phyloP scores from a whole-genome alignment of 1,140 invertebrate species.

The Helicoverpa armigera region DNA sequence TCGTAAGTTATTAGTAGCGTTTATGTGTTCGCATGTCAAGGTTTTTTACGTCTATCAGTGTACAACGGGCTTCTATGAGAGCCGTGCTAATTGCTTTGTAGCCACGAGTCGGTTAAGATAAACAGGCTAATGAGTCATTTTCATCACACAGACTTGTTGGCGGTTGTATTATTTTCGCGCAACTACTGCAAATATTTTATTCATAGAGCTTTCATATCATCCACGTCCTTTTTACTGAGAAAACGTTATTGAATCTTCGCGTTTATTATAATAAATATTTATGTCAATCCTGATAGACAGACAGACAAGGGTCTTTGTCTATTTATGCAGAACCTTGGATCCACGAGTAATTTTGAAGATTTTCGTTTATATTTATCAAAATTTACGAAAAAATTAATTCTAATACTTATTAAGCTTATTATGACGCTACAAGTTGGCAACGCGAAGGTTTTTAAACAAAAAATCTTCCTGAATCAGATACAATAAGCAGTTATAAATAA shows the following conservation, averaged over 20 bases:
- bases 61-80: constrained; percentile 47
- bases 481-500: constrained; percentile 62
- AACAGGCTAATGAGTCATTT: constrained; percentile 51
- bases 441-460: constrained; percentile 68
- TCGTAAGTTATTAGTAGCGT: constrained; percentile 63
- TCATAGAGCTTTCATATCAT: constrained; percentile 13
- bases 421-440: constrained; percentile 43
- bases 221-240: not conserved
- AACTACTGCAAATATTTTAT: not conserved
- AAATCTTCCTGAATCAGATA: constrained; percentile 70
- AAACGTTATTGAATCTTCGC: no score
- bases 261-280: no score
- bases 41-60: constrained; percentile 61
- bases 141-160: constrained; percentile 31
- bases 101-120: constrained; percentile 4
- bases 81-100: constrained; percentile 43
- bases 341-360: not conserved
- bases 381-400: constrained; percentile 3
- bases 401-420: constrained; percentile 43
- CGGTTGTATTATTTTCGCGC: constrained; percentile 31
- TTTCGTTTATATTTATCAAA: constrained; percentile 36
- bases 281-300: no score
- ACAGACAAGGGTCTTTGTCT: not conserved
- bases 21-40: constrained; percentile 61
- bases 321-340: not conserved